phyloP scores from a whole-genome alignment of 64 coral and sea anemone genomes.

The Montipora cactus region DNA sequence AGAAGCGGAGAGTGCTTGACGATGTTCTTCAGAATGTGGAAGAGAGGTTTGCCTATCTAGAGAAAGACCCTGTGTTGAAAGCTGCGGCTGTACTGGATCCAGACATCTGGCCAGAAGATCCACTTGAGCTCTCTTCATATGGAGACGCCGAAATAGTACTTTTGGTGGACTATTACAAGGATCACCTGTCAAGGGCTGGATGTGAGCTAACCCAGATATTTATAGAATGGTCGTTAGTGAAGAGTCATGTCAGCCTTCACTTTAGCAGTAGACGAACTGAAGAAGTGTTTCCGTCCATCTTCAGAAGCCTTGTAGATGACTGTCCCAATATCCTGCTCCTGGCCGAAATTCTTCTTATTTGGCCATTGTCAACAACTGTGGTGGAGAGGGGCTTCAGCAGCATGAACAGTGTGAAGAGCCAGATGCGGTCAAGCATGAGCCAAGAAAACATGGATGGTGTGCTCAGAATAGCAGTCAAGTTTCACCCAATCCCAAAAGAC shows the following conservation, averaged over 20 bases:
- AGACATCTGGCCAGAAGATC: slow-evolving; percentile 19
- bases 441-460: slow-evolving; percentile 10
- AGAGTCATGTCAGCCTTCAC: slow-evolving; percentile 24
- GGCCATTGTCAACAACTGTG: slow-evolving; percentile 25
- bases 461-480: slow-evolving; percentile 3
- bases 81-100: slow-evolving; percentile 19
- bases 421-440: slow-evolving; percentile 11
- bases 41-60: slow-evolving; percentile 9
- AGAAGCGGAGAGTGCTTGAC: slow-evolving; percentile 1
- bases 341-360: slow-evolving; percentile 6
- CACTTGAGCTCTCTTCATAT: neutral
- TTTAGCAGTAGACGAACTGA: neutral
- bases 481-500: slow-evolving; percentile 15
- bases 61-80: slow-evolving; percentile 24
- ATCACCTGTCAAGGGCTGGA: slow-evolving; percentile 5
- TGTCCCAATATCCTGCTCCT: slow-evolving; percentile 5
- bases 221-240: neutral
- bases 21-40: slow-evolving; percentile 16
- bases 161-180: neutral
- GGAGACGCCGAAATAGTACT: neutral
- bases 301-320: neutral
- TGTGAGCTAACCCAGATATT: neutral
- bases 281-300: slow-evolving; percentile 10
- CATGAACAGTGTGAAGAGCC: slow-evolving; percentile 9
- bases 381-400: slow-evolving; percentile 38